phyloP scores from a whole-genome alignment of 1,140 invertebrate species.

The Battus philenor region DNA sequence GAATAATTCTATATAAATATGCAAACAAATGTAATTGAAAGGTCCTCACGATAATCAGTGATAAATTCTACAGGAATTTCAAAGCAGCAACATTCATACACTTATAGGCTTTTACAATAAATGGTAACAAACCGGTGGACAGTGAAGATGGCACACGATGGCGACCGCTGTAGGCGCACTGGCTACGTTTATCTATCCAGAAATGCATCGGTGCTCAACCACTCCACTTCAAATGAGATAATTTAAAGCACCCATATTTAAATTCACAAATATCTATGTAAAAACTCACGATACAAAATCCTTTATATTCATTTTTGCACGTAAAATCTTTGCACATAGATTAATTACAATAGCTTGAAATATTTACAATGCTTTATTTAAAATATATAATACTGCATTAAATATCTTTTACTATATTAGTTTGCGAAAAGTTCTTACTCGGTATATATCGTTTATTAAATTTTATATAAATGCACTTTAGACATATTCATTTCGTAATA shows the following conservation, averaged over 20 bases:
- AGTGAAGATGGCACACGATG: conserved; percentile 76
- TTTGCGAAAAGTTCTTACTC: no score
- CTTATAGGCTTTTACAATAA: no score
- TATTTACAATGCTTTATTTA: background rate
- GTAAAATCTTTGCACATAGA: background rate
- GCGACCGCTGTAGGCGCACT: conserved; percentile 80
- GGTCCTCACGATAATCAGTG: no score
- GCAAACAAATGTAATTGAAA: no score
- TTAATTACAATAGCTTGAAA: background rate
- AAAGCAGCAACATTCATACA: no score
- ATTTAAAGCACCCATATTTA: no score
- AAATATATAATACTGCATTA: background rate
- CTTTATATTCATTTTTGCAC: background rate
- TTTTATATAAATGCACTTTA: background rate
- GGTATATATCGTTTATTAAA: background rate
- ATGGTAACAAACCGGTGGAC: conserved; percentile 73
- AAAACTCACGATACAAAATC: background rate
- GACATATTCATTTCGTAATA: background rate
- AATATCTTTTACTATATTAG: no score
- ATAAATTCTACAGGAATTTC: no score
- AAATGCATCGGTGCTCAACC: conserved; percentile 78
- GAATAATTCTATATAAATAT: no score
- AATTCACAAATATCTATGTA: no score
- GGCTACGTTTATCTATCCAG: conserved; percentile 84
- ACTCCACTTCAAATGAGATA: no score